Base-by-base conservation (phyloP, 2,797 vertebrate species). In the Acanthornis magna region DNA sequence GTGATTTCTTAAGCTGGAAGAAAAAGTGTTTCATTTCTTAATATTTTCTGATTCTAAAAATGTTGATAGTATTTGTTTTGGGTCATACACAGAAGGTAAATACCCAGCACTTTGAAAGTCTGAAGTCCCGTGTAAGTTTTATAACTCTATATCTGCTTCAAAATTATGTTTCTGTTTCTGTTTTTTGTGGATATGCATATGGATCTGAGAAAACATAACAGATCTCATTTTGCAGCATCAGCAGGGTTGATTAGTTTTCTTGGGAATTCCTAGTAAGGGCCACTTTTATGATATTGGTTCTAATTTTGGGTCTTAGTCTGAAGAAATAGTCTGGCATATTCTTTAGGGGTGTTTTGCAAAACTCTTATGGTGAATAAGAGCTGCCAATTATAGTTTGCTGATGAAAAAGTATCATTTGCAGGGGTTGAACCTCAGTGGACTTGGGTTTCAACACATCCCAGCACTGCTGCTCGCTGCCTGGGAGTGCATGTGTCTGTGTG, bases 401-500 rank as follows among this genome's bases (percentile, higher is more conserved):
- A 38, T 79, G 85, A 66, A 84, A 88, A 92, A 88, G 18, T 48
- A 50, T 57, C n/a, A 12, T 87, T 91, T 76, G 55, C 48, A 83
- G 75, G 73, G 55, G 70, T 42, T 82, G 74, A 84, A 66, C 71
- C 70, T 86, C 66, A n/a, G 43, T 3, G 20, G 36, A 48, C 80
- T 67, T 79, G 66, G 25, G 32, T 93, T 96, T 96, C 80, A 84
- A 67, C 80, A 75, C 54, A 82, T 80, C 87, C 30, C 77, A 91
- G 25, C 45, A 5, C 34, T 84, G 86, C 66, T 86, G 9, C 74
- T 89, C 3, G 4, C 71, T 89, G 60, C 50, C 75, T 73, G 77
- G 45, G 34, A 81, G 71, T 34, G 43, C 32, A 5, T 62, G 87
- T 55, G 66, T 72, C 84, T 85, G 61, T 5, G 57, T 92, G 66